A percentile compares a stretch with the other conserved stretches of the same genome.
These are phyloP conservation scores for Tolypeutes matacus DNA, from an alignment of 2,797 vertebrate species.

Conservation along the genomic window DNA sequence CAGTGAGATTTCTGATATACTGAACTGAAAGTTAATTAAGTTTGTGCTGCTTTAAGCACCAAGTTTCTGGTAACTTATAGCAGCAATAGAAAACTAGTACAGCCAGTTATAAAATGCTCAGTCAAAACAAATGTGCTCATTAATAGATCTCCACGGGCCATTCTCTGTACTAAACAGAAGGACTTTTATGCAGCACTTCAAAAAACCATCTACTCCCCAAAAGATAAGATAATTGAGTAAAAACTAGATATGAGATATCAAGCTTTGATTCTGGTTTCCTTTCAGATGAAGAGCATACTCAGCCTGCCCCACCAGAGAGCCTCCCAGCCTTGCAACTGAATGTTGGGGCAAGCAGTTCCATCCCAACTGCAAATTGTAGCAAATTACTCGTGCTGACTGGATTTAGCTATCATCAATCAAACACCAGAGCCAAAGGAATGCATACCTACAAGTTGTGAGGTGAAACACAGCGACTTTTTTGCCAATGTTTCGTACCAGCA, in stretches of 20 bases:
- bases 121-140: slow-evolving; percentile 31
- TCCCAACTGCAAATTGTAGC: neutral
- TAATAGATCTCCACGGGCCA: slow-evolving; percentile 13
- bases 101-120: slow-evolving; percentile 32
- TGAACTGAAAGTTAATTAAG: neutral
- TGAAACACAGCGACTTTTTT: slow-evolving; percentile 90
- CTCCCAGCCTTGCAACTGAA: neutral
- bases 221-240: neutral
- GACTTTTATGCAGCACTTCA: neutral
- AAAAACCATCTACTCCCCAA: neutral
- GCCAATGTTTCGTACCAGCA: slow-evolving; percentile 92
- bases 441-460: slow-evolving; percentile 90
- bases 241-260: neutral
- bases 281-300: neutral
- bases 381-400: neutral
- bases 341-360: neutral
- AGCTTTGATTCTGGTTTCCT: slow-evolving; percentile 21
- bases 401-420: slow-evolving; percentile 45
- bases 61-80: neutral
- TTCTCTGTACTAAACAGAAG: slow-evolving; percentile 27
- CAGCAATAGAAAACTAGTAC: neutral
- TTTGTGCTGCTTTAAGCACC: no score
- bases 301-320: neutral
- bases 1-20: neutral
- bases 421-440: slow-evolving; percentile 1